Conservation (phyloP, 2,797 vertebrate genomes). For the Agapornis canus region DNA sequence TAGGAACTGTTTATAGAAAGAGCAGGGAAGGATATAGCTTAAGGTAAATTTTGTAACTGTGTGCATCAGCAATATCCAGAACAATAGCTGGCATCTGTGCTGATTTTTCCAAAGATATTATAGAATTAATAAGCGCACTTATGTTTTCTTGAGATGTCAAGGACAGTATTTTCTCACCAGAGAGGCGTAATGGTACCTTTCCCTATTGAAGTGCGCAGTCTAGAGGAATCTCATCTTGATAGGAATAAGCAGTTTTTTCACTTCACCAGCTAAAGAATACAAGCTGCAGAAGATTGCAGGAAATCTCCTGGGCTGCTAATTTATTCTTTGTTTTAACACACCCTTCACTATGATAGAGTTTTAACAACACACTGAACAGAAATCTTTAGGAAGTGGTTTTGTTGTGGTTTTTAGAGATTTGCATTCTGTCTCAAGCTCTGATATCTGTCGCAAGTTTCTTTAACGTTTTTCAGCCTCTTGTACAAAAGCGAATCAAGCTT, state of each 20-base stretch:
- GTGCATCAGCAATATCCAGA: background rate
- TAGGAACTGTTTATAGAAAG: background rate
- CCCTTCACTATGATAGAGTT: background rate
- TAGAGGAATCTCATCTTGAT: background rate
- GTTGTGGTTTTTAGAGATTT: background rate
- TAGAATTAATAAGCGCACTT: background rate
- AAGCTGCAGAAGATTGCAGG: background rate
- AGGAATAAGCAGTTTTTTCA: background rate
- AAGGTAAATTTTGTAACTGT: background rate
- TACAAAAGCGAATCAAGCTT: background rate
- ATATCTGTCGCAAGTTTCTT: background rate
- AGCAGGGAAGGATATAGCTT: background rate
- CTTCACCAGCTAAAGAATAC: background rate
- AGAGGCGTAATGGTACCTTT: background rate
- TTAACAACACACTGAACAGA: background rate
- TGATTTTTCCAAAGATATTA: background rate
- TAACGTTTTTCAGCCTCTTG: background rate
- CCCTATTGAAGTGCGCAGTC: accelerated
- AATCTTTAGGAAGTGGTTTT: background rate
- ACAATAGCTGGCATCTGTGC: background rate
- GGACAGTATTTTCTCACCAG: background rate
- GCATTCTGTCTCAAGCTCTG: background rate
- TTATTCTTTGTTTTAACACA: background rate
- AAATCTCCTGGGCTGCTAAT: background rate
- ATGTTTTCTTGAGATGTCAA: background rate